A percentile compares a stretch with the other conserved stretches of the same genome.
Conservation (phyloP, 2,113 vertebrate species). For the Calidris pugnax region DNA sequence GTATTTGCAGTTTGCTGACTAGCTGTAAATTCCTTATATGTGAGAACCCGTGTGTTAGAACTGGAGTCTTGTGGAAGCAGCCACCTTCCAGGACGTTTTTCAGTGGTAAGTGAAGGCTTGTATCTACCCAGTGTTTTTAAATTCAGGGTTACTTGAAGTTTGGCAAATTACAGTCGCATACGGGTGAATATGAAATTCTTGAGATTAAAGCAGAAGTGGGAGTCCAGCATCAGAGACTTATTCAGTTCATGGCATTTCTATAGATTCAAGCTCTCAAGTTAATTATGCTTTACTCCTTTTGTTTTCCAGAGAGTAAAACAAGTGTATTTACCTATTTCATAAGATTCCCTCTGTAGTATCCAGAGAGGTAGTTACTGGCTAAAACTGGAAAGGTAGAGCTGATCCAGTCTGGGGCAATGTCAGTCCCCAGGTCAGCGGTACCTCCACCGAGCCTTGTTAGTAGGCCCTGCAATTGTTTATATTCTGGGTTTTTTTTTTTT, state of each 20-base stretch:
- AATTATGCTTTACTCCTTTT: neutral
- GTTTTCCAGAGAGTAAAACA: neutral
- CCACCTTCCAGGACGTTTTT: constrained; percentile 49
- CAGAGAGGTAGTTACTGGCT: neutral
- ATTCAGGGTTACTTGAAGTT: neutral
- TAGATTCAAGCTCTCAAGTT: neutral
- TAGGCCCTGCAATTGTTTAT: neutral
- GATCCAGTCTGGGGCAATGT: neutral
- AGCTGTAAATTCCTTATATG: neutral
- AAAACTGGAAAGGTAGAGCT: neutral
- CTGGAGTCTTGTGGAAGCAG: constrained; percentile 34
- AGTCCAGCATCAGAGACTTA: neutral
- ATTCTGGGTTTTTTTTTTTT: neutral
- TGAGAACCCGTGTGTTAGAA: neutral
- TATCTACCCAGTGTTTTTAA: neutral
- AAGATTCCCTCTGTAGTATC: neutral
- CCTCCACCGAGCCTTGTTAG: neutral
- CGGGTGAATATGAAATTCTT: neutral
- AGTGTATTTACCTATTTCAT: neutral
- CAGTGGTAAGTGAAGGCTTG: constrained; percentile 63
- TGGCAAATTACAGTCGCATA: neutral
- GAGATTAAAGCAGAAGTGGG: neutral
- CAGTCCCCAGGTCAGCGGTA: neutral
- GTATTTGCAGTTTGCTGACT: constrained; percentile 47
- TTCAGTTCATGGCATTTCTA: neutral